Base-by-base conservation (phyloP, 1,140 invertebrate genomes). In the Heliconius eleuchia region DNA sequence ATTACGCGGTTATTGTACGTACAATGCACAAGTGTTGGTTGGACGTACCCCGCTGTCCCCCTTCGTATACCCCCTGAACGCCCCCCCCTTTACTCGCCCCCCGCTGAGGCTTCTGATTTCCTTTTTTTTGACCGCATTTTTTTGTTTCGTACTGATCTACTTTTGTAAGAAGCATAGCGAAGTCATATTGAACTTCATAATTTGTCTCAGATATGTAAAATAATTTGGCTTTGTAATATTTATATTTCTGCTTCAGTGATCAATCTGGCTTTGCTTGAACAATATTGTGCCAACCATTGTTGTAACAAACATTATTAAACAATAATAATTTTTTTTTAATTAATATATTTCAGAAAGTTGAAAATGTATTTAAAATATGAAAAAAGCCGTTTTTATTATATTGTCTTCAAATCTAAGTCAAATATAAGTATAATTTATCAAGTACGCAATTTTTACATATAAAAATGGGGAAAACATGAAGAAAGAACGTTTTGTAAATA, bases 61-160 rank as follows among this genome's bases (percentile, higher is more conserved):
- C 55, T 6, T 9, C n/a, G 4, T 16, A 4, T 16, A 16, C 23
- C 57, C 57, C 11, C 11, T 9, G 23, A 23, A 23, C n/a, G n/a
- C 23, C 11, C 9, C 2, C 55, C 55, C 19, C 1, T 18, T 23
- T 18, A 9, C 23, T n/a, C n/a, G 11, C 23, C 60, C 60, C 60
- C 60, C n/a, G 8, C 60, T 30, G 23, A 30, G 23, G 1, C 50
- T 6, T 52, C 50, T 52, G 50, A 18, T 19, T 52, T 52, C 13
- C 23, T 66, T 16, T 66, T 66, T 66, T 30, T 66, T 60, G 55
- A 66, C 13, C 60, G 23, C 60, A 66, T 66, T 66, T 27, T 27
- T 66, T 66, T 66, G 60, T 66, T 66, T 66, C 60, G 9, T 13
- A 66, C 60, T 66, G 60, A 66, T 66, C 60, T 66, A 30, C 60